Evolutionary conservation across 2,113 vertebrate species (phyloP), one percentile per base, ranked within the genome.

Genomic region (Pimephales promelas): DNA sequence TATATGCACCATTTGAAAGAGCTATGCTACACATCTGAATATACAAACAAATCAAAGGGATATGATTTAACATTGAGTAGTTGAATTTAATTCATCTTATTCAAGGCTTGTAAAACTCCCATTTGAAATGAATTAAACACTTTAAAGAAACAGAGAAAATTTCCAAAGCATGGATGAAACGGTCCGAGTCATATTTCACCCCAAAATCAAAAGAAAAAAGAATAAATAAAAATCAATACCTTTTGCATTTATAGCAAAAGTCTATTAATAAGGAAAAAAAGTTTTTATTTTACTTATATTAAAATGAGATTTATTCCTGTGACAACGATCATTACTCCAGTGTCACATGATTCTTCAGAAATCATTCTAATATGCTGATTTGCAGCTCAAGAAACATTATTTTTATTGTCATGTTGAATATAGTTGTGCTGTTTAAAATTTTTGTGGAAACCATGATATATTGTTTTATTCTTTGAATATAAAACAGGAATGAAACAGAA

Each of bases 11-110:
- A 56, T 34, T 56, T 40, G 9, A 59, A 22, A 31, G 31, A 40
- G 74, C 22, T 36, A 77, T 57, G 31, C 74, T 76, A 76, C 20
- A 36, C 34, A 56, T 76, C 20, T 59, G 11, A 59, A 59, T 24
- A 24, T 9, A 16, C n/a, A 47, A 72, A 47, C 40, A 45, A 16
- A 47, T 47, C n/a, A 47, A 47, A 47, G 68, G 6, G 36, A 47
- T 45, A 11, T 16, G n/a, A 26, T 72, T 24, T 47, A 59, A 57
- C 9, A 11, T n/a, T n/a, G 10, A 36, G 73, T 22, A 28, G 10
- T 1, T 34, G 28, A 36, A 28, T 75, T 75, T 22, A 13, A 34
- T 75, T 54, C 1, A 34, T 34, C 47, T 49, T 49, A 49, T 49
- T 49, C 4, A 34, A 74, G 11, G 45, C 47, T 45, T 45, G 10